Evolutionary conservation across 2,797 vertebrate species (phyloP), one percentile per base, ranked within the genome.

Genomic region (Sebastes kiyomatsui): DNA sequence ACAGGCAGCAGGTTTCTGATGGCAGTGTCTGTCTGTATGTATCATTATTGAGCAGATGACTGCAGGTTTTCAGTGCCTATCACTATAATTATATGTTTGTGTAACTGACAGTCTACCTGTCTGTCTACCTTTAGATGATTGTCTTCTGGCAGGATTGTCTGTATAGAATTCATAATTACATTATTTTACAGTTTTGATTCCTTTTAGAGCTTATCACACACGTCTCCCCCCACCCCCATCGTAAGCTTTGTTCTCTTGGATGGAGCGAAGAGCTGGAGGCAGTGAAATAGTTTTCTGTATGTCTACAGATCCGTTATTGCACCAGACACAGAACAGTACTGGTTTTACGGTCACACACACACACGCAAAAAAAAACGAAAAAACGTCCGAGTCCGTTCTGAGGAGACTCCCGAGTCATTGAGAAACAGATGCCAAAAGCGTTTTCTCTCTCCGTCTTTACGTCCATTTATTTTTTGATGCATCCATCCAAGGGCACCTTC

Each of bases 71-170:
- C 35, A 46, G 82, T 73, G 60, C 23, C 75, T 86, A 28, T 77
- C 28, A 22, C 56, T 72, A 20, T 71, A 38, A 33, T 65, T 59
- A 46, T 67, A 18, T 64, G 18, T 65, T 56, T 71, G 66, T 72
- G 72, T 65, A 65, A 61, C 62, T n/a, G 52, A 16, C 75, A 72
- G 81, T 72, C 67, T 66, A 52, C 35, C 69, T 65, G 74, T 76
- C 79, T 67, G 25, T 80, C 46, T 62, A 35, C 52, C 30, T 80
- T 67, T 67, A 59, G 58, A 59, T 75, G 92, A 94, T 93, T 93
- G 92, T 95, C 90, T 79, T 86, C 56, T 84, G 77, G 92, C 88
- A 84, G 83, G 91, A 93, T 94, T 92, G 91, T 94, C 92, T 88
- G 89, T 79, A 79, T 61, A 87, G 70, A 77, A 80, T 81, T 85